Evolutionary conservation across 2,888 invertebrate species (phyloP), one percentile per base, ranked within the genome.

Genomic region (Phyllotreta cruciferae): DNA sequence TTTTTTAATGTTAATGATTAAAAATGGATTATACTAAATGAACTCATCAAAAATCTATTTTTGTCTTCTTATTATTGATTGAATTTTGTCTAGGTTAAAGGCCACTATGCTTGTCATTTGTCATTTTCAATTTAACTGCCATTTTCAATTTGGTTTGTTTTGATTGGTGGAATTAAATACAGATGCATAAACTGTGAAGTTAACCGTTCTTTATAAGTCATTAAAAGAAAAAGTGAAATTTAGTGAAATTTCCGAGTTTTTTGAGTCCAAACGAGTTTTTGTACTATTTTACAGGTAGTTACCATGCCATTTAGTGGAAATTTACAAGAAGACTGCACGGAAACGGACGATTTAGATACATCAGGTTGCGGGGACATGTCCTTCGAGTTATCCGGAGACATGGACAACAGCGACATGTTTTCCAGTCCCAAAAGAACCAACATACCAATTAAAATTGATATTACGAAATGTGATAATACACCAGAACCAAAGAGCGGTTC

Each of bases 321-420:
- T 64, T 60, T 70, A 50, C 69, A 67, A 37, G 75, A 72, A 36
- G 78, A 78, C 41, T 66, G 75, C 13, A 70, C 69, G 37, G 74
- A 76, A 61, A 64, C 62, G 14, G 78, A 80, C 60, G 78, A 79
- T 66, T 73, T 80, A 35, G 79, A 81, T 70, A 76, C 77, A 3
- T 79, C 88, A 62, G 84, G 83, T 69, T 85, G 86, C 81, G 88
- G 86, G 80, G 88, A 88, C 79, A 84, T 87, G 81, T 86, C 87
- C 77, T 86, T 86, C 74, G 87, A 87, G 75, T 84, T 86, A 74
- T 86, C 87, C 70, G 84, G 83, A 62, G 87, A 84, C 56, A 81
- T 73, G 66, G 87, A 84, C 54, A 81, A 73, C 64, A 64, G 61
- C 60, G 35, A 61, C 39, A 56, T 54, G 35, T 66, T 55, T 45